Base-by-base conservation (phyloP, 2,797 vertebrate species). In the Hafferia zeledoni region DNA sequence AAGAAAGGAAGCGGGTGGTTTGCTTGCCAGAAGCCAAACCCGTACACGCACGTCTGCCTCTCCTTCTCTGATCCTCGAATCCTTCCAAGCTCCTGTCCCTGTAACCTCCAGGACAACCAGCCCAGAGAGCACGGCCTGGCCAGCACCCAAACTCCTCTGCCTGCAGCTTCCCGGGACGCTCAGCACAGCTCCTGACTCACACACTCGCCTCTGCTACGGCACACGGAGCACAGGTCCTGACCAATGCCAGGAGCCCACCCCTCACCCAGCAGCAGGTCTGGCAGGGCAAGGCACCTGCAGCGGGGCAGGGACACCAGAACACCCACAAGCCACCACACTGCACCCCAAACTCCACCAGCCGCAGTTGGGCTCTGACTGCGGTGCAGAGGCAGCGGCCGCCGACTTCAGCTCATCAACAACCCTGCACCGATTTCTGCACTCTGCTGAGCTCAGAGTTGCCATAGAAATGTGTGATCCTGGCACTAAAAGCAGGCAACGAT, bases 401-500 rank as follows among this genome's bases (percentile, higher is more conserved):
- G 61, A 83, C 90, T 97, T 93, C 79, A 86, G 85, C 94, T 96
- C 71, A 53, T 94, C 81, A 96, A 92, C 95, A 96, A 41, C 90
- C 85, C 89, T 85, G 96, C 33, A 17, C 96, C 86, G 94, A 94
- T 92, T 94, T 85, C 92, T 95, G 83, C 95, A 93, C 93, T 93
- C 83, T 49, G 96, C 96, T 90, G 96, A 97, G 97, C 95, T 96
- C 89, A 93, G 97, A 97, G 96, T 97, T 97, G 94, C 96, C 97
- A 97, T 91, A 97, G 95, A 97, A 97, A 97, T 96, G 96, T 35
- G 57, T 59, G 94, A 96, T 83, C 94, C 83, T 83, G 96, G 94
- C 94, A 97, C 96, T 87, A 90, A 96, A 97, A 97, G 94, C 96
- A 96, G 92, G 96, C 90, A 95, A 68, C 59, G 8, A 77, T 81